Evolutionary conservation across 2,797 vertebrate species (phyloP), one percentile per base, ranked within the genome.

Genomic region (Acrossocheilus fasciatus): DNA sequence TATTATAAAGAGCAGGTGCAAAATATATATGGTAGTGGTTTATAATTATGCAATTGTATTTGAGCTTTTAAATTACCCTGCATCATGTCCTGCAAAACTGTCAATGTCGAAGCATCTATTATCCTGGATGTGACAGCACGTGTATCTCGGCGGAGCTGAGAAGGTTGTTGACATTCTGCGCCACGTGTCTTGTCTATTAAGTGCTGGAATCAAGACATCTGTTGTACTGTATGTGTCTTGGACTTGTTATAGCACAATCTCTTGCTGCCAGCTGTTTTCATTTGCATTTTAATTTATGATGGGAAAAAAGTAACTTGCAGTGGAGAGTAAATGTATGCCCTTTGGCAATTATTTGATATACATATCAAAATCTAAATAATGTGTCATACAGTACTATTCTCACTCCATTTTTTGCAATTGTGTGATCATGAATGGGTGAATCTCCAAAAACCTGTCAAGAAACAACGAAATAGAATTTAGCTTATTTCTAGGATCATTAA

Each of bases 271-370:
- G 92, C 91, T 93, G 92, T 91, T 91, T 88, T 78, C 77, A 89
- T 93, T 91, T 91, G 89, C 92, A 90, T 92, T 86, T 86, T 92
- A 90, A 92, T 93, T 93, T 74, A 91, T 87, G 85, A 86, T 52
- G 26, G 26, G 41, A 70, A 89, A 43, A 74, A 70, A 81, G 91
- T 90, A 88, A 69, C 34, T 77, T 69, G 34, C 43, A 11, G 2
- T 39, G 57, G 20, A 66, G 20, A 84, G 50, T 8, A 57, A 69
- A 69, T 69, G 62, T 54, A 18, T 57, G 54, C 34, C 74, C 47
- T 78, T 57, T 59, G 68, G 39, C 66, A 80, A 80, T n/a, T 50
- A 11, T 72, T 26, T 69, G 39, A 80, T 79, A 43, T 57, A 43
- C 36, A 62, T 4, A 68, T 72, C 26, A 45, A 45, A 79, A 43